Evolutionary conservation across 2,888 invertebrate genomes (phyloP).

Genomic region (Nomada fucata): DNA sequence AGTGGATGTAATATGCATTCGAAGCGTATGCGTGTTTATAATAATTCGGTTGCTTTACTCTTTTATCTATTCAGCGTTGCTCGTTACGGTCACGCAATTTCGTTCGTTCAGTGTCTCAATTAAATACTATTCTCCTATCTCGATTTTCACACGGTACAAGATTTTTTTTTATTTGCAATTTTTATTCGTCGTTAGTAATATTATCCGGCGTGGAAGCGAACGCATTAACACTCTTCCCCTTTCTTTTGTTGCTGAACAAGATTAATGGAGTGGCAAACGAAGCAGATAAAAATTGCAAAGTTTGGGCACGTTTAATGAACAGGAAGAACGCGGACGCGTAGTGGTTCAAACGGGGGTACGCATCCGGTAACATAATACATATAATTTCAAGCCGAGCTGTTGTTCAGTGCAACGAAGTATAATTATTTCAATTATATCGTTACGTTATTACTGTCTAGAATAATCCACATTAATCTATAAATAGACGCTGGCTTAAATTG

Average conservation of each 20-base stretch:
- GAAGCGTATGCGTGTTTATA: background rate
- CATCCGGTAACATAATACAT: background rate
- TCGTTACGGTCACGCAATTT: background rate
- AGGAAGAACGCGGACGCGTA: background rate
- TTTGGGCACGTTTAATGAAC: too few species aligned
- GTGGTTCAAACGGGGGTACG: background rate
- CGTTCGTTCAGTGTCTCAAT: conserved; percentile 8
- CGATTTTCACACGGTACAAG: background rate
- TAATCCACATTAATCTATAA: conserved; percentile 6
- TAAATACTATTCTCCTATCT: background rate
- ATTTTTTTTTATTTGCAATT: too few species aligned
- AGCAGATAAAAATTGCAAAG: background rate
- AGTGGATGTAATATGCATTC: background rate
- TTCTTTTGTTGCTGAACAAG: background rate
- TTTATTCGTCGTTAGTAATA: too few species aligned
- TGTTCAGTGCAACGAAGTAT: conserved; percentile 2
- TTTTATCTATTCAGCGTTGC: conserved; percentile 1
- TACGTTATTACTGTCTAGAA: background rate
- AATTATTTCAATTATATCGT: conserved; percentile 11
- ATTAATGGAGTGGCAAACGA: background rate
- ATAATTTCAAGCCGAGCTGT: background rate
- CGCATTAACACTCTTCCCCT: background rate
- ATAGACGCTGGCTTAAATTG: background rate
- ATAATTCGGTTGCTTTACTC: background rate
- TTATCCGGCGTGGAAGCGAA: too few species aligned